phyloP scores from a whole-genome alignment of 23 tunicate species.

The Halocynthia roretzi region DNA sequence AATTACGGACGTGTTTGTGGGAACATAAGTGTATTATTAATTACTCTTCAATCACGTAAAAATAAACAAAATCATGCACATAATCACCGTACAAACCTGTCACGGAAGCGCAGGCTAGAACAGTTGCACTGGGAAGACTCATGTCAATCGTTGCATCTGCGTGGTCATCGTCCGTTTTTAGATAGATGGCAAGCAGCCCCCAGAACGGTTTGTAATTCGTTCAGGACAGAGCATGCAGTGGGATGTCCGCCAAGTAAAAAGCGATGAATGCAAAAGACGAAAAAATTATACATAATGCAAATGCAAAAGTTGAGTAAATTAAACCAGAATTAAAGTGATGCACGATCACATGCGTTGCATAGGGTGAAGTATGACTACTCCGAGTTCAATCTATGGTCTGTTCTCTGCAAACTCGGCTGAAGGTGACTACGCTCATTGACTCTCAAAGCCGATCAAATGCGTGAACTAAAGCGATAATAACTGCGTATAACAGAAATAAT shows the following conservation, averaged over 20 bases:
- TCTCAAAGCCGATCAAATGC: too few species aligned
- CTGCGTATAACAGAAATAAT: too few species aligned
- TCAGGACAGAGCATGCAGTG: conserved; percentile 7
- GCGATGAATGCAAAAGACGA: not conserved
- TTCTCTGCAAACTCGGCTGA: too few species aligned
- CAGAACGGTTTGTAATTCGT: not conserved
- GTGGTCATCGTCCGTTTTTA: not conserved
- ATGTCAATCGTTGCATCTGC: conserved; percentile 49
- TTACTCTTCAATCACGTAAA: too few species aligned
- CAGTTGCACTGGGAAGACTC: conserved; percentile 43
- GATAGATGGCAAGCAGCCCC: not conserved
- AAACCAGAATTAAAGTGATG: not conserved
- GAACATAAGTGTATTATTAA: too few species aligned
- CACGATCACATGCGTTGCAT: not conserved
- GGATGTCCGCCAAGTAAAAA: not conserved
- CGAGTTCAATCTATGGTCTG: too few species aligned
- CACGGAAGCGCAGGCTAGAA: conserved; percentile 53
- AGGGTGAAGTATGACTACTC: too few species aligned
- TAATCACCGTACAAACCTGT: conserved; percentile 37
- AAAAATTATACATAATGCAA: not conserved
- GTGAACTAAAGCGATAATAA: too few species aligned
- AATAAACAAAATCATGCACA: conserved; percentile 13
- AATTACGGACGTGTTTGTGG: too few species aligned
- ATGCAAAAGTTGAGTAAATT: not conserved
- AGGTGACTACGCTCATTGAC: too few species aligned